These are phyloP conservation scores for Myotis yumanensis DNA, from an alignment of 2,113 vertebrate genomes.

Conservation along the genomic window DNA sequence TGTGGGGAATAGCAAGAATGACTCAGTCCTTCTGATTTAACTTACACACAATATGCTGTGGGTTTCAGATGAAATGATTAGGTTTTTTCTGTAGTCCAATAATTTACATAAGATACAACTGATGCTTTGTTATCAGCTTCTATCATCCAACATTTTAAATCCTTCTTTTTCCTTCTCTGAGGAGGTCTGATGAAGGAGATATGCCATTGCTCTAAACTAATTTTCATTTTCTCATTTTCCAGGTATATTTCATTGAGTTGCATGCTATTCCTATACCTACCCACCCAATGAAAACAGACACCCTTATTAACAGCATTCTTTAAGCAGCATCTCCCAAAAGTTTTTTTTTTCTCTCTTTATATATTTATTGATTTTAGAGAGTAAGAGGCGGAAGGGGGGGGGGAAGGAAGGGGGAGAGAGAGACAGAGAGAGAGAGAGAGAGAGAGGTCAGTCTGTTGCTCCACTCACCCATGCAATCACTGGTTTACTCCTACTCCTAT, in stretches of 20 bases:
- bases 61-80: constrained; percentile 65
- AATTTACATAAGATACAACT: constrained; percentile 71
- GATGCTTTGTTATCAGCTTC: constrained; percentile 65
- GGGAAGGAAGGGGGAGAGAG: fast-evolving
- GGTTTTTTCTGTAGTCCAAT: constrained; percentile 66
- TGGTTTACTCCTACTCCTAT: background rate
- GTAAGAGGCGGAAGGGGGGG: background rate
- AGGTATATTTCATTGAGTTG: constrained; percentile 65
- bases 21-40: constrained; percentile 59
- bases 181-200: constrained; percentile 64
- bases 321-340: background rate
- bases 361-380: background rate
- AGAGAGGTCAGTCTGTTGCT: background rate
- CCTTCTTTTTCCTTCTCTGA: constrained; percentile 61
- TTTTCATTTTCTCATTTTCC: constrained; percentile 66
- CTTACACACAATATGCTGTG: constrained; percentile 40
- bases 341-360: background rate
- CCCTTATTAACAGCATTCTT: background rate
- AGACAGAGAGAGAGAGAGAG: too few relatives aligned
- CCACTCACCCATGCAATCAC: background rate
- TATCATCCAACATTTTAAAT: constrained; percentile 67
- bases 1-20: constrained; percentile 47
- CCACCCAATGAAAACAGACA: background rate
- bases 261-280: constrained; percentile 35
- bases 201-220: constrained; percentile 66